A percentile compares a stretch with the other conserved stretches of the same genome.
phyloP scores from a whole-genome alignment of 2,113 vertebrate species.

The Myiagra hebetior region DNA sequence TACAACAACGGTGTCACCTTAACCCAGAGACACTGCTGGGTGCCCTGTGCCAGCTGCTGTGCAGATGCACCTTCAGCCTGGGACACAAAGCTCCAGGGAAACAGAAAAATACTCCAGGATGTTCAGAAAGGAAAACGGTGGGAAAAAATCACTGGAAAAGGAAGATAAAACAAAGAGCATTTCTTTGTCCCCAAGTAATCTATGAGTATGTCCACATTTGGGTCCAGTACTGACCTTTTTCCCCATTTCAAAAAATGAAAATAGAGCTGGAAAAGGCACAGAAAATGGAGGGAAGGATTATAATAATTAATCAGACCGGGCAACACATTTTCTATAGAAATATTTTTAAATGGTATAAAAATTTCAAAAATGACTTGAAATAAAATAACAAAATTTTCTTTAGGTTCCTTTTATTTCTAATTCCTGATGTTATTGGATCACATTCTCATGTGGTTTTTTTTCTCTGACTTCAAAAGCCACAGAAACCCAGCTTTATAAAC shows the following conservation, averaged over 20 bases:
- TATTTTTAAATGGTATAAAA: neutral
- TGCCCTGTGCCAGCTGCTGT: neutral
- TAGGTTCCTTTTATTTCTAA: neutral
- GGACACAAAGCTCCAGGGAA: neutral
- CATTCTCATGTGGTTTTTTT: neutral
- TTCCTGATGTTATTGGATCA: neutral
- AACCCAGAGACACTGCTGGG: neutral
- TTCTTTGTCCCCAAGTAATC: neutral
- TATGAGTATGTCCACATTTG: neutral
- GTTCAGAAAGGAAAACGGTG: neutral
- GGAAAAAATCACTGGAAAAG: neutral
- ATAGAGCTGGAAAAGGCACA: neutral
- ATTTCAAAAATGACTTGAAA: neutral
- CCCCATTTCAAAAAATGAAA: neutral
- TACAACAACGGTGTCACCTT: neutral
- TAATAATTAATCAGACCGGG: neutral
- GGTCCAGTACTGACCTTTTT: neutral
- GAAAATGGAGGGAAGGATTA: neutral
- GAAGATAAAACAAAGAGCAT: neutral
- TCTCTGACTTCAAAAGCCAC: neutral
- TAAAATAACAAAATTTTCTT: neutral
- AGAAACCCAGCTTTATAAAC: neutral
- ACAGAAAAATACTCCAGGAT: fast-evolving
- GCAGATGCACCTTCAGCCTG: neutral
- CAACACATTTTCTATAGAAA: neutral